Conservation (phyloP, 2,888 invertebrate genomes). For the Acanthoscelides obtectus region DNA sequence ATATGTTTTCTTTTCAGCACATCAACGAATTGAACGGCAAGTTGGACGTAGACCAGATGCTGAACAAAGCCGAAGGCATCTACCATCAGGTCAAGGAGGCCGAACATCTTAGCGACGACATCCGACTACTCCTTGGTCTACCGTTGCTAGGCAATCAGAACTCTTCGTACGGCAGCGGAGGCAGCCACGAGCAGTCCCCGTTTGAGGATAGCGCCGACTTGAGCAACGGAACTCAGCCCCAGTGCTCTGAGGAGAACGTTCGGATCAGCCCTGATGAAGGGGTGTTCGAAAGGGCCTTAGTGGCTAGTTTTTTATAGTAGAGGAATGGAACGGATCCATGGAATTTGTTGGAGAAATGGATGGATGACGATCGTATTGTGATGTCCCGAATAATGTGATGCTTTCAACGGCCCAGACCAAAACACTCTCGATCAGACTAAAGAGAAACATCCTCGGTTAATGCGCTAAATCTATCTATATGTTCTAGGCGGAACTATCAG, state of each 20-base stretch:
- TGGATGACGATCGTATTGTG: background rate
- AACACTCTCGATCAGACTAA: too few species aligned
- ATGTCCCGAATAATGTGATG: too few species aligned
- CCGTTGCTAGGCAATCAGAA: conserved; percentile 26
- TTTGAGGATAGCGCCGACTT: conserved; percentile 28
- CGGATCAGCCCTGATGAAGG: conserved; percentile 50
- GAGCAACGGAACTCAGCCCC: conserved; percentile 32
- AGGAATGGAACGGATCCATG: background rate
- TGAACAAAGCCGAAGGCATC: conserved; percentile 88
- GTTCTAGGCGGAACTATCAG: too few species aligned
- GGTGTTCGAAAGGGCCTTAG: conserved; percentile 56
- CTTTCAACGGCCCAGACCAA: background rate
- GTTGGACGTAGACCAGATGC: conserved; percentile 74
- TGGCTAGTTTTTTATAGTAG: conserved; percentile 51
- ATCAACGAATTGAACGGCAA: conserved; percentile 90
- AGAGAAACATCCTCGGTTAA: too few species aligned
- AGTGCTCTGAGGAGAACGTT: conserved; percentile 30
- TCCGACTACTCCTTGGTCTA: conserved; percentile 69
- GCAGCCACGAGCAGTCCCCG: conserved; percentile 30
- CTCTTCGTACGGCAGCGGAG: conserved; percentile 12
- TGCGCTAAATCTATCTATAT: too few species aligned
- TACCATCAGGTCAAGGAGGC: conserved; percentile 79
- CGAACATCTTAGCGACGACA: conserved; percentile 64
- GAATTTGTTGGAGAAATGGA: background rate
- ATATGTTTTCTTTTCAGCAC: conserved; percentile 67